Base-by-base conservation (phyloP, 2,888 invertebrate genomes). In the Drosophila nr. fundita region DNA sequence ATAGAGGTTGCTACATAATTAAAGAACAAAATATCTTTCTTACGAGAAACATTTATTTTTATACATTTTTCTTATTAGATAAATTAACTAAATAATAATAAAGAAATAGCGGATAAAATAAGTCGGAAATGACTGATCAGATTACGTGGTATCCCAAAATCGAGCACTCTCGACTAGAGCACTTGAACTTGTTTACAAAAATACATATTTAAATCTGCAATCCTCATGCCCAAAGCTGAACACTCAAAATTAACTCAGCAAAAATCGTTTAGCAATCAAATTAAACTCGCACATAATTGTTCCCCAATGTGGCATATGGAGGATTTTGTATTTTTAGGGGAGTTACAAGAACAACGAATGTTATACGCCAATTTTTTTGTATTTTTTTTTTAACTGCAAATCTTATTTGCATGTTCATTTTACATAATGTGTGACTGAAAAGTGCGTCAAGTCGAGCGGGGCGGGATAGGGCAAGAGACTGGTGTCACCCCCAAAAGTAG, bases 331-430 rank as follows among this genome's bases (percentile, higher is more conserved):
- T 68, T 8, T 48, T 53, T n/a, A 27, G 58, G 49, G 59, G 60
- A 68, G 38, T 40, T 55, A 49, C 63, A 68, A 63, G 49, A 38
- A 53, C 68, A 77, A 74, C 78, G 82, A 82, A 80, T 73, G 82
- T 80, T 85, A 70, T 80, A 85, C 55, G 78, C 75, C 76, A 90
- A 92, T 91, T 91, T 92, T 89, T 92, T 34, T 0, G 4, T 24
- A 4, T 40, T 29, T 4, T 38, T 29, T 32, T 27, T 29, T 91
- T 89, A 92, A 92, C 91, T 91, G 91, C 90, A 91, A 92, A 92
- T 90, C 91, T 91, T 90, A 92, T 92, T 92, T 92, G 91, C 92
- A 92, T 91, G 87, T 89, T 92, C 90, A 92, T 91, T 92, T 89
- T 89, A 80, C 90, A 87, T 89, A 90, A 91, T 90, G 79, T 90